A percentile compares a stretch with the other conserved stretches of the same genome.
phyloP scores from a whole-genome alignment of 2,113 vertebrate species.

The Mixornis gularis region DNA sequence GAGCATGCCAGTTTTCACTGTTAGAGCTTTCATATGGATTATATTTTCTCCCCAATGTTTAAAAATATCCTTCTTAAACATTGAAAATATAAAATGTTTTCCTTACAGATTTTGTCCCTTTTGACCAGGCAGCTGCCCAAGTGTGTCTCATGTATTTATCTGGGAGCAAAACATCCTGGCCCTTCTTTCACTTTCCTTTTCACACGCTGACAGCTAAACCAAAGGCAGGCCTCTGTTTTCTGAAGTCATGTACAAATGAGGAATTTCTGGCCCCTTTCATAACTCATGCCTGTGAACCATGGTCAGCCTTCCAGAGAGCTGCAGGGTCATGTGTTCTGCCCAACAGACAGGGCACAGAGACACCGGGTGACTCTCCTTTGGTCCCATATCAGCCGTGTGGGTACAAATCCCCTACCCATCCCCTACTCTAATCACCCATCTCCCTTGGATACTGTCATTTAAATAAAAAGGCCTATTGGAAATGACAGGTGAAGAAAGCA shows the following conservation, averaged over 20 bases:
- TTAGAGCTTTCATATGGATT: conserved; percentile 1
- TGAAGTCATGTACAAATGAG: not conserved
- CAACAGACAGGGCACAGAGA: not conserved
- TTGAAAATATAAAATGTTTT: not conserved
- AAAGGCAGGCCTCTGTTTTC: not conserved
- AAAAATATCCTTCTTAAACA: conserved; percentile 29
- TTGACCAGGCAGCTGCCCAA: not conserved
- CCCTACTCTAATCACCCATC: not conserved
- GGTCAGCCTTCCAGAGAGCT: not conserved
- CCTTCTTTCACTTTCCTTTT: not conserved
- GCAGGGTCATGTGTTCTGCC: not conserved
- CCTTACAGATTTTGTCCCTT: not conserved
- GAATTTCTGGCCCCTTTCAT: not conserved
- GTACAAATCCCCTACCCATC: not conserved
- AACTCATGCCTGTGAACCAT: not conserved
- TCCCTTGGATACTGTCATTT: conserved; percentile 42
- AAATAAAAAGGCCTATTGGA: conserved; percentile 45
- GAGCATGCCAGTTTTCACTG: conserved; percentile 7
- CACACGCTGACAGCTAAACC: not conserved
- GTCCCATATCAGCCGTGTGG: not conserved
- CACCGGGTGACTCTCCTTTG: not conserved
- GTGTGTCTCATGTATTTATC: not conserved
- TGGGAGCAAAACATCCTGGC: not conserved
- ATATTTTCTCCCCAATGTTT: conserved; percentile 3
- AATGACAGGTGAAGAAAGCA: conserved; percentile 63